These are phyloP conservation scores for Nyctalus aviator DNA, from an alignment of 2,797 vertebrate genomes.

Conservation along the genomic window DNA sequence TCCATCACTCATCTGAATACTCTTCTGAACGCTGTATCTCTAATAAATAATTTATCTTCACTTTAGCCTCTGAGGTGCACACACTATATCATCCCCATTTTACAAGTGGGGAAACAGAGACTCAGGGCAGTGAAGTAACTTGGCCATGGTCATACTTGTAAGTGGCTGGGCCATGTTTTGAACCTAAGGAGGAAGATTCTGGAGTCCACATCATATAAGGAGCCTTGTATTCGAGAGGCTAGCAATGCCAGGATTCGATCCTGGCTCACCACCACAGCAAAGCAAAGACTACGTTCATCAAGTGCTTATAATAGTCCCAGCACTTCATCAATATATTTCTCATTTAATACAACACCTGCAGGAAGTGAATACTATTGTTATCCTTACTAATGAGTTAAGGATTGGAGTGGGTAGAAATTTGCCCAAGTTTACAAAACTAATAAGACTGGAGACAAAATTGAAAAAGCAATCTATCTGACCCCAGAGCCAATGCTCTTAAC, in stretches of 20 bases:
- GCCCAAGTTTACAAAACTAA: conserved; percentile 4
- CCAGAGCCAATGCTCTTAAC: not conserved
- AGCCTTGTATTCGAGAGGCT: not conserved
- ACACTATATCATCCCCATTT: not conserved
- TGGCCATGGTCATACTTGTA: not conserved
- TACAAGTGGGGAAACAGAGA: not conserved
- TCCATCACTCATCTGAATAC: not conserved
- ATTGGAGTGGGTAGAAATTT: not conserved
- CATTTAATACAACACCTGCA: not conserved
- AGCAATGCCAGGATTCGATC: not conserved
- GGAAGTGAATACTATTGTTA: not conserved
- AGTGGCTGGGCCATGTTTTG: not conserved
- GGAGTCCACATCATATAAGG: not conserved
- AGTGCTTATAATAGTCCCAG: not conserved
- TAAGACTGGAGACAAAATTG: not conserved
- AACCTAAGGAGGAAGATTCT: not conserved
- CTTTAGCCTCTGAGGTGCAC: not conserved
- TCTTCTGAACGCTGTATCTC: not conserved
- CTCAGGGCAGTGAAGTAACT: not conserved
- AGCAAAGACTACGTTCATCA: not conserved
- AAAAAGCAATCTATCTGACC: not conserved
- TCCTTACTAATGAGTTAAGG: not conserved
- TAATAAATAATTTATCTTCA: not conserved
- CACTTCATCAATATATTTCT: not conserved
- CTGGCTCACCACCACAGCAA: not conserved